Conservation (phyloP, 2,797 vertebrate genomes). For the Emys orbicularis region DNA sequence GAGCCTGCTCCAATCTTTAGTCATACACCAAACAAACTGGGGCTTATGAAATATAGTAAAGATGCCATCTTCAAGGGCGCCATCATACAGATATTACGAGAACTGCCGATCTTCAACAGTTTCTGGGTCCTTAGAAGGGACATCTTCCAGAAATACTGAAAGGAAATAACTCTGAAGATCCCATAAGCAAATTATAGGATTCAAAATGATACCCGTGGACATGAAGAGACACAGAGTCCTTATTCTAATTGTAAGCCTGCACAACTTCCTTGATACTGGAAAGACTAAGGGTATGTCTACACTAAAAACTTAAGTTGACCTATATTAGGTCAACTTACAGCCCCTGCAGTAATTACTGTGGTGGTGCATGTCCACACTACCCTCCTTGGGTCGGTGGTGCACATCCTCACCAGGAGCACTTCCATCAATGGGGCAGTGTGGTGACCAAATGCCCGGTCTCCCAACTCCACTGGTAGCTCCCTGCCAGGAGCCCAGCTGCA, state of each 20-base stretch:
- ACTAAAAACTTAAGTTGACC: too few species aligned
- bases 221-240: not conserved
- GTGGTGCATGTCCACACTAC: too few species aligned
- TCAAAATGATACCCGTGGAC: not conserved
- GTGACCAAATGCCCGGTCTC: too few species aligned
- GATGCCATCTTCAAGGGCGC: not conserved
- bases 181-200: not conserved
- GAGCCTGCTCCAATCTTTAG: not conserved
- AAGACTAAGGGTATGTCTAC: not conserved
- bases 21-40: not conserved
- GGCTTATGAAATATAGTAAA: not conserved
- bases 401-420: not conserved
- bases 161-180: not conserved
- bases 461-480: too few species aligned
- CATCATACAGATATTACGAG: not conserved
- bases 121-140: conserved; percentile 5
- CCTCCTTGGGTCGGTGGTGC: too few species aligned
- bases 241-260: not conserved
- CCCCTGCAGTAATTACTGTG: too few species aligned
- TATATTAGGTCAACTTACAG: too few species aligned
- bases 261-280: not conserved
- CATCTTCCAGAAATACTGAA: not conserved
- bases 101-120: not conserved
- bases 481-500: too few species aligned
- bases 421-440: too few species aligned